Evolutionary conservation across 1,140 invertebrate species (phyloP).

Genomic region (Drosophila pseudoananassae): DNA sequence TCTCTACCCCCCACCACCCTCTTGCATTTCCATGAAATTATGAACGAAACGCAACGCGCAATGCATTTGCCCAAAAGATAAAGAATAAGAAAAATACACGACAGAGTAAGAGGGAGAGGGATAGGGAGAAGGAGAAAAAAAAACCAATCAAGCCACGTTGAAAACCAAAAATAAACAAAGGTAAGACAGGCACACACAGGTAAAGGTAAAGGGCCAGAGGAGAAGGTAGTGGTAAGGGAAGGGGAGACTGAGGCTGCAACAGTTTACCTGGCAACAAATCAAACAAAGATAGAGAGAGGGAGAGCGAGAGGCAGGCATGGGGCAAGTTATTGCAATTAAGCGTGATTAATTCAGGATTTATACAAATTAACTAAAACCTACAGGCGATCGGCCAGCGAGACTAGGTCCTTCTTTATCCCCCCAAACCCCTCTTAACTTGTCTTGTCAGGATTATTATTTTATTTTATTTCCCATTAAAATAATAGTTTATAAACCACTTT

Average conservation of each 20-base stretch:
- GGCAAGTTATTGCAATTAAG: constrained; percentile 76
- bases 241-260: constrained; percentile 70
- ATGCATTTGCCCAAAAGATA: constrained; percentile 76
- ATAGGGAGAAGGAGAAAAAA: constrained; percentile 19
- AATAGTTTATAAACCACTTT: too few species aligned
- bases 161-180: constrained; percentile 81
- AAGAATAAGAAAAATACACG: constrained; percentile 49
- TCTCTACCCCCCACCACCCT: background rate
- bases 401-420: constrained; percentile 10
- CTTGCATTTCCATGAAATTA: constrained; percentile 75
- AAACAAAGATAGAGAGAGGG: constrained; percentile 57
- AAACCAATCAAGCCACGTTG: constrained; percentile 78
- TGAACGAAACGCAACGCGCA: constrained; percentile 73
- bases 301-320: constrained; percentile 3
- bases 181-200: constrained; percentile 42
- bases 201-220: constrained; percentile 56
- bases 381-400: constrained; percentile 40
- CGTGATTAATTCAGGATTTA: constrained; percentile 81
- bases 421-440: constrained; percentile 37
- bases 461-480: too few species aligned
- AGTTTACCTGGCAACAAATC: constrained; percentile 80
- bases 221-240: too few species aligned
- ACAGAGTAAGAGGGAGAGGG: constrained; percentile 10
- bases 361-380: constrained; percentile 79
- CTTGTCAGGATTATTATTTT: too few species aligned